Percentiles rank a stretch among this genome's conserved stretches.
phyloP scores from a whole-genome alignment of 2,113 vertebrate genomes.

The Sinocyclocheilus maitianheensis region DNA sequence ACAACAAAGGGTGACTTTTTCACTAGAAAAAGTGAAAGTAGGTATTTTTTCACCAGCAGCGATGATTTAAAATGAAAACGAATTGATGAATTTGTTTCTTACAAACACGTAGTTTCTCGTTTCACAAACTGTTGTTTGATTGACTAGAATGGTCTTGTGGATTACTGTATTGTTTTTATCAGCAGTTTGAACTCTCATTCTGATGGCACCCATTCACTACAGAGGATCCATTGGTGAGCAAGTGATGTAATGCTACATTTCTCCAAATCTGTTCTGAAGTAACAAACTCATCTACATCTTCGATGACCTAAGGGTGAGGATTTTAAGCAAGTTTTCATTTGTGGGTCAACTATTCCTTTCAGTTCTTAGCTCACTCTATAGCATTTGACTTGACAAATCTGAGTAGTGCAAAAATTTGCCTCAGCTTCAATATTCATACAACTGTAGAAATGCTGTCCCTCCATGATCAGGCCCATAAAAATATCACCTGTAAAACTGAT shows the following conservation, averaged over 20 bases:
- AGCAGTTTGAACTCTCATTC: too few species aligned
- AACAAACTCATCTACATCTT: background rate
- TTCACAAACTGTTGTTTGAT: too few species aligned
- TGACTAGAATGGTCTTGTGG: too few species aligned
- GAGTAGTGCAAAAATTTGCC: background rate
- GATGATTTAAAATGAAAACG: too few species aligned
- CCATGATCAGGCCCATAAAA: background rate
- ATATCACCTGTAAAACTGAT: too few species aligned
- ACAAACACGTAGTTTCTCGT: too few species aligned
- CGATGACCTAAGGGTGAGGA: background rate
- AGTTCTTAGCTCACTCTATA: background rate
- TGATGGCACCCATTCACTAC: background rate
- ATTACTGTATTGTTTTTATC: too few species aligned
- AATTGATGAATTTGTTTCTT: background rate
- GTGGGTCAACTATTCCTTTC: too few species aligned
- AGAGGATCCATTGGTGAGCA: background rate
- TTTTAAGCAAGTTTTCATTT: too few species aligned
- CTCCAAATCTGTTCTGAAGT: background rate
- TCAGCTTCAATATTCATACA: background rate
- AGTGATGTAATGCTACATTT: background rate
- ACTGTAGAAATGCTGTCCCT: background rate
- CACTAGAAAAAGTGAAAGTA: too few species aligned
- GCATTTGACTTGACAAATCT: background rate
- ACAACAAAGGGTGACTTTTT: background rate
- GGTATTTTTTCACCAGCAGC: too few species aligned